phyloP scores from a whole-genome alignment of 2,888 invertebrate genomes.

The Eupelmus urozonus region DNA sequence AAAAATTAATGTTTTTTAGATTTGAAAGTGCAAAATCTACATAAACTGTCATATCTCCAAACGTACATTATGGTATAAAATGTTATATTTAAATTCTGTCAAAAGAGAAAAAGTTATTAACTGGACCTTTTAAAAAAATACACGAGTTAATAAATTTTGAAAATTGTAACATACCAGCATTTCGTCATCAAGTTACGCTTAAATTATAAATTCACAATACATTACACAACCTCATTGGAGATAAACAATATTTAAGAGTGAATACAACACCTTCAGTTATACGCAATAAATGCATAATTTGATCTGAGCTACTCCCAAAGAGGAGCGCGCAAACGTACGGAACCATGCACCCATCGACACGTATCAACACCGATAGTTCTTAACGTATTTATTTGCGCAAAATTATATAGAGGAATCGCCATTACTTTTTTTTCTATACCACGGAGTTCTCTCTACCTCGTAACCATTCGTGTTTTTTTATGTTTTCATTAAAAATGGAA shows the following conservation, averaged over 20 bases:
- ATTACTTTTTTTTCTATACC: constrained; percentile 7
- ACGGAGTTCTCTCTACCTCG: constrained; percentile 23
- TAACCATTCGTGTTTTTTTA: constrained; percentile 36
- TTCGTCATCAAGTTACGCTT: too few relatives aligned
- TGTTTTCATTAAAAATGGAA: constrained; percentile 39
- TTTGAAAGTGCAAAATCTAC: too few relatives aligned
- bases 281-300: constrained; percentile 50
- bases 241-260: constrained; percentile 38
- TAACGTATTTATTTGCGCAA: constrained; percentile 31
- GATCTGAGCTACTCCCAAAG: constrained; percentile 12
- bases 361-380: constrained; percentile 11
- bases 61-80: too few relatives aligned
- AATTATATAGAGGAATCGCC: constrained; percentile 35
- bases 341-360: constrained; percentile 16
- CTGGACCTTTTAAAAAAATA: too few relatives aligned
- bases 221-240: background rate
- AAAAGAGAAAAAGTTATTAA: too few relatives aligned
- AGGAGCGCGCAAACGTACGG: constrained; percentile 6
- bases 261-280: constrained; percentile 22
- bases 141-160: background rate
- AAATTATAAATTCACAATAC: too few relatives aligned
- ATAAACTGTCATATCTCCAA: too few relatives aligned
- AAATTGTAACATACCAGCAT: background rate
- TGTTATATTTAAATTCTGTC: too few relatives aligned
- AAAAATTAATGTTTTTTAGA: too few relatives aligned